Conservation (phyloP, 1,140 invertebrate genomes). For the Prorops nasuta region DNA sequence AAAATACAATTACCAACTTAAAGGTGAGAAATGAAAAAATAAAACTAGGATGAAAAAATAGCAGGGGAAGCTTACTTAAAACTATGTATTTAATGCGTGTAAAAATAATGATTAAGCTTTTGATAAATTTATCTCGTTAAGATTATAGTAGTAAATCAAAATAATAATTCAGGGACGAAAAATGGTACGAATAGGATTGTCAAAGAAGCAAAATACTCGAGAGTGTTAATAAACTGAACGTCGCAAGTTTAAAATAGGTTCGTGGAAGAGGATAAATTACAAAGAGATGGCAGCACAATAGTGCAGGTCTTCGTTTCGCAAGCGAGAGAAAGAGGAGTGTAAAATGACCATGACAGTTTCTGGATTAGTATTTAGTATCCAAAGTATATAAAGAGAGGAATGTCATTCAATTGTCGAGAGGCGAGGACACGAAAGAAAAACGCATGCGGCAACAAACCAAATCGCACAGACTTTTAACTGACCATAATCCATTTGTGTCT, state of each 20-base stretch:
- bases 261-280: slow-evolving; percentile 6
- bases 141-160: too few species aligned
- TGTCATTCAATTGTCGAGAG: slow-evolving; percentile 21
- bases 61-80: too few species aligned
- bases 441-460: slow-evolving; percentile 44
- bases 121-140: too few species aligned
- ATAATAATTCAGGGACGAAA: too few species aligned
- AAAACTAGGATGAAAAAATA: too few species aligned
- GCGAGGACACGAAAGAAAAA: slow-evolving; percentile 37
- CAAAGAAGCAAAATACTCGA: too few species aligned
- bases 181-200: too few species aligned
- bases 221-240: too few species aligned
- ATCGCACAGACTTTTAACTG: slow-evolving; percentile 45
- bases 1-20: too few species aligned
- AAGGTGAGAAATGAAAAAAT: too few species aligned
- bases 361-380: slow-evolving; percentile 24
- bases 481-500: slow-evolving; percentile 51
- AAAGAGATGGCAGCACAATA: slow-evolving; percentile 1
- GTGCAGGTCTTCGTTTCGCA: neutral
- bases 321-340: slow-evolving; percentile 9
- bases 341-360: slow-evolving; percentile 6
- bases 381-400: slow-evolving; percentile 17
- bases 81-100: too few species aligned
- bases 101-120: too few species aligned
- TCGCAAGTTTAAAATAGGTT: slow-evolving; percentile 3